Evolutionary conservation across 1,140 invertebrate genomes (phyloP), one percentile per base, ranked within the genome.

Genomic region (Ruditapes philippinarum): DNA sequence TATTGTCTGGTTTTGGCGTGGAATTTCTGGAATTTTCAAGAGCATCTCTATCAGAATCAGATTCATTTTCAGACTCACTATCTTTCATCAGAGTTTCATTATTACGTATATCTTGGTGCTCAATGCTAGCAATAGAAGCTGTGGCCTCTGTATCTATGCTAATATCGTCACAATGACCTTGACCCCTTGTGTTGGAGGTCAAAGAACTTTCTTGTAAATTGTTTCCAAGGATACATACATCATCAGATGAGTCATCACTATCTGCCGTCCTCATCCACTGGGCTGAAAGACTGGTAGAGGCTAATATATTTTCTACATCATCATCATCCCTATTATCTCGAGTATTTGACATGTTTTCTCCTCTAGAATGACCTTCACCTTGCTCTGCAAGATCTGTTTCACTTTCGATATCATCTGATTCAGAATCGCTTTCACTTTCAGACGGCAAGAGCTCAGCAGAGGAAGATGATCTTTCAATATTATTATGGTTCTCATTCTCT

Each of bases 261-360:
- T 79, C 76, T 17, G 36, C 36, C 22, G 9, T 70, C 45, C 85
- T 88, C 40, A 33, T 40, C 85, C 85, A 88, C 42, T 80, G 51
- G 0, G 76, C 57, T 68, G 85, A 88, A n/a, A 88, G 60, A 38
- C 38, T 60, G 25, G 51, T 65, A 33, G 74, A 79, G 36, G 36
- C 42, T 40, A 88, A 70, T 22, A 88, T 88, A 54, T 88, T 79
- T 22, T 88, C 85, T 80, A 79, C 85, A 80, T 88, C 85, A 54
- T 79, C 85, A 65, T 83, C 81, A 62, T 81, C 54, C 60, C 62
- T 22, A 78, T 51, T 51, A 42, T 51, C 60, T 7, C 40, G 17
- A 31, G 28, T 70, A 22, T 73, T 68, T 14, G n/a, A 49, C 12
- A 28, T 38, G 14, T 51, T 31, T 17, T 84, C 17, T 33, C 22